Percentiles rank a stretch among this genome's conserved stretches.
Evolutionary conservation across 2,113 vertebrate species (phyloP).

Genomic region (Sphyrna mokarran): DNA sequence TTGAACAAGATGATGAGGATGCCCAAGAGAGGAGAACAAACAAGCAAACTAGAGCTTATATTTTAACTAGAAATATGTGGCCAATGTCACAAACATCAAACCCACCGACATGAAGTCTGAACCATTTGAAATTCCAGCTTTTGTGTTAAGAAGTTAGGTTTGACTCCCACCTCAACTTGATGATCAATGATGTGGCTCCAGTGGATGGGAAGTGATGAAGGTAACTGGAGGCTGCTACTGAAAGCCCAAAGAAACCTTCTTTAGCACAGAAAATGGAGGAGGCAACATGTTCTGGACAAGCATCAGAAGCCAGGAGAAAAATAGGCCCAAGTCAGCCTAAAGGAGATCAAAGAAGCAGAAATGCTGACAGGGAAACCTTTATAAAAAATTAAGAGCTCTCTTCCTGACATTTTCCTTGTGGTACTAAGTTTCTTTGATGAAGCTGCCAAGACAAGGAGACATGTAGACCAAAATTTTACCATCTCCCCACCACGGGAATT

Average conservation of each 20-base stretch:
- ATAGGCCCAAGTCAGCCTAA: background rate
- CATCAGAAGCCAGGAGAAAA: background rate
- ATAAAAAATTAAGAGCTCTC: background rate
- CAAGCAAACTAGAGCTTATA: background rate
- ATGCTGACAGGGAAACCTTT: background rate
- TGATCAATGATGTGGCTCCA: background rate
- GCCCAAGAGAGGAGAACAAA: background rate
- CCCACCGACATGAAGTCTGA: background rate
- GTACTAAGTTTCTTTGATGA: background rate
- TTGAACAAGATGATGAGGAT: background rate
- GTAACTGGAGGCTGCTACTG: background rate
- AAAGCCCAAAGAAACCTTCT: background rate
- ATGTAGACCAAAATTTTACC: no score
- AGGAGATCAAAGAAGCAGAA: background rate
- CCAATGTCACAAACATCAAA: background rate
- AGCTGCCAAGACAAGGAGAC: background rate
- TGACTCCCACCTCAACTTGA: background rate
- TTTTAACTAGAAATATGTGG: background rate
- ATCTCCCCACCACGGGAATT: no score
- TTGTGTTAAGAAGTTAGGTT: background rate
- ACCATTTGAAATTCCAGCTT: background rate
- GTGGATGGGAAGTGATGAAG: background rate
- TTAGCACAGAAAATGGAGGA: background rate
- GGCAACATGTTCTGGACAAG: background rate
- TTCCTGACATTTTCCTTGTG: background rate